phyloP scores from a whole-genome alignment of 2,797 vertebrate species.

The Darevskia nairensis region DNA sequence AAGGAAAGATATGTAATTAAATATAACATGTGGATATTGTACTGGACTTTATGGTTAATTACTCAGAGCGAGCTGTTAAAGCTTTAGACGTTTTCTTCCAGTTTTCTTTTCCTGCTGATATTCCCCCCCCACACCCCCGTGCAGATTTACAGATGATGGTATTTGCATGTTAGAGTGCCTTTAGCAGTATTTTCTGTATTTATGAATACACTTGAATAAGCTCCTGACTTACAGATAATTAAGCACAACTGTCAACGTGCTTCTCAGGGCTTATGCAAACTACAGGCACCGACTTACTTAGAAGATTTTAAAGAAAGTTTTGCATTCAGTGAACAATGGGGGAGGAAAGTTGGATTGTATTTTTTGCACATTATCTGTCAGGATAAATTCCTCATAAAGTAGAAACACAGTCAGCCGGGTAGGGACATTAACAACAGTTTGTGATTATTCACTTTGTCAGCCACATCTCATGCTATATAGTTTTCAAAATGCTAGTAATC shows the following conservation, averaged over 20 bases:
- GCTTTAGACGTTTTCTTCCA: conserved; percentile 47
- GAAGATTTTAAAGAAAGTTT: conserved; percentile 52
- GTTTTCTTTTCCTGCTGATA: conserved; percentile 44
- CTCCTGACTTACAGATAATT: conserved; percentile 61
- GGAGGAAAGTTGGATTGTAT: conserved; percentile 33
- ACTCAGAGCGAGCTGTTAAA: conserved; percentile 52
- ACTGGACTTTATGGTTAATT: conserved; percentile 60
- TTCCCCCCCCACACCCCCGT: background rate
- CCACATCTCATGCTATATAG: background rate
- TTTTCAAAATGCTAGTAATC: background rate
- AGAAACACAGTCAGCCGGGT: background rate
- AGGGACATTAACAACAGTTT: background rate
- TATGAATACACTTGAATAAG: conserved; percentile 65
- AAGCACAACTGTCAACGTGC: conserved; percentile 55
- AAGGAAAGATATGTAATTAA: conserved; percentile 61
- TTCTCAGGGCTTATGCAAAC: conserved; percentile 46
- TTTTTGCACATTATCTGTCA: background rate
- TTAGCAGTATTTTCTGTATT: conserved; percentile 41
- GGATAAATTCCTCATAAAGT: conserved; percentile 34
- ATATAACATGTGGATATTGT: conserved; percentile 40
- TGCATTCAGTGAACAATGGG: conserved; percentile 35
- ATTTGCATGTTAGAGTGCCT: conserved; percentile 30
- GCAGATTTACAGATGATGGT: conserved; percentile 38
- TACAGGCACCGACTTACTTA: conserved; percentile 40
- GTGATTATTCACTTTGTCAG: conserved; percentile 24